These are phyloP conservation scores for Melinaea marsaeus DNA, from an alignment of 2,888 invertebrate genomes.

Conservation along the genomic window DNA sequence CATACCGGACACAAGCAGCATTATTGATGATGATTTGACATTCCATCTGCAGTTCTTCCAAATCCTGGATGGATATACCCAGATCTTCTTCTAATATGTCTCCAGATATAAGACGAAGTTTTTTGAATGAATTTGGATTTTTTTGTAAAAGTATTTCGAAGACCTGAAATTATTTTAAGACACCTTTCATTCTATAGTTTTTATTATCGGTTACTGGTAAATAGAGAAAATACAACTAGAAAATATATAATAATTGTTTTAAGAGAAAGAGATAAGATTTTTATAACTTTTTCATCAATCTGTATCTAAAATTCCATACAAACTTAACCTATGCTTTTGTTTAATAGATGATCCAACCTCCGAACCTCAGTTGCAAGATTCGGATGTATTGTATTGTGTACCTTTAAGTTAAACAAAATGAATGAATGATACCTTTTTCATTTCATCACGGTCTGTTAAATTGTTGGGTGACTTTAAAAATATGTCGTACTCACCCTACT, in stretches of 20 bases:
- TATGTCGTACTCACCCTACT: slow-evolving; percentile 4
- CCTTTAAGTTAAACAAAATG: too few relatives aligned
- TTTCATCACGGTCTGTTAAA: too few relatives aligned
- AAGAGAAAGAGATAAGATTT: not conserved
- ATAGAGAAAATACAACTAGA: too few relatives aligned
- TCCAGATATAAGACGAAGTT: slow-evolving; percentile 10
- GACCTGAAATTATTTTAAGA: slow-evolving; percentile 9
- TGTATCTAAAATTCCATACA: not conserved
- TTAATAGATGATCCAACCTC: too few relatives aligned
- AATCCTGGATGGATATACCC: slow-evolving; percentile 11
- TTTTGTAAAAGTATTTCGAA: slow-evolving; percentile 15
- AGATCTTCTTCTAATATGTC: slow-evolving; percentile 15
- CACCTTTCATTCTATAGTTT: not conserved
- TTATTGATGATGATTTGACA: slow-evolving; percentile 68
- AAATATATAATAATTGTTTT: too few relatives aligned
- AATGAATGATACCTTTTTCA: too few relatives aligned
- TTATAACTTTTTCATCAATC: too few relatives aligned
- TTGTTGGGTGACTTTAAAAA: too few relatives aligned
- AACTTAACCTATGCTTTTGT: too few relatives aligned
- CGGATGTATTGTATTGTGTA: too few relatives aligned
- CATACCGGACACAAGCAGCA: slow-evolving; percentile 62
- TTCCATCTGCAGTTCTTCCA: slow-evolving; percentile 37
- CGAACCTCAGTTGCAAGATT: too few relatives aligned
- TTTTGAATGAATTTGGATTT: slow-evolving; percentile 12
- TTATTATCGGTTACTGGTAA: too few relatives aligned